phyloP scores from a whole-genome alignment of 2,888 invertebrate species.

The Drosophila parthenogenetica region DNA sequence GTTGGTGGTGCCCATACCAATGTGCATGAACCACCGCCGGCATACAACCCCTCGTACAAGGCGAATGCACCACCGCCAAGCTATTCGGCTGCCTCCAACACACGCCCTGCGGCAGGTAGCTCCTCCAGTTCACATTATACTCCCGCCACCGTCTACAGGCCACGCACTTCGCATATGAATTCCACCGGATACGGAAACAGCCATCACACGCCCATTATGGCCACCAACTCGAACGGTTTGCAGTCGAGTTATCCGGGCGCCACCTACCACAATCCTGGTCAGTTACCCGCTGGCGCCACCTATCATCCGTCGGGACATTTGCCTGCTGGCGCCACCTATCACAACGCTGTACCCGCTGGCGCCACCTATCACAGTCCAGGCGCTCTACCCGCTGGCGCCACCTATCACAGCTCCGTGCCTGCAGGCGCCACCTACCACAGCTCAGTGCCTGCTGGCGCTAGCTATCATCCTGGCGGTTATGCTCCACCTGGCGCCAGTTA shows the following conservation, averaged over 20 bases:
- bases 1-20: conserved; percentile 83
- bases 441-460: conserved; percentile 76
- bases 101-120: conserved; percentile 38
- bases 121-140: conserved; percentile 48
- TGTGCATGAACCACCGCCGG: conserved; percentile 82
- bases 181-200: conserved; percentile 57
- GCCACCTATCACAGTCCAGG: conserved; percentile 51
- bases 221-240: conserved; percentile 74
- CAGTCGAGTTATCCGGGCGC: conserved; percentile 83
- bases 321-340: conserved; percentile 62
- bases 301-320: conserved; percentile 57
- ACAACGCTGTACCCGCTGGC: conserved; percentile 65
- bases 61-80: conserved; percentile 78
- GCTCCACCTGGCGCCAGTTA: conserved; percentile 72
- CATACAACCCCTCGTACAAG: conserved; percentile 76
- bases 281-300: conserved; percentile 65
- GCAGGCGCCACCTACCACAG: conserved; percentile 74
- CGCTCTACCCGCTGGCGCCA: conserved; percentile 68
- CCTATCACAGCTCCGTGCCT: conserved; percentile 71
- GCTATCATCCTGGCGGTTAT: conserved; percentile 66
- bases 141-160: conserved; percentile 67
- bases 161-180: conserved; percentile 59
- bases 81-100: conserved; percentile 70
- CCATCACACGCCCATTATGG: conserved; percentile 75
- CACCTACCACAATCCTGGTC: conserved; percentile 75